These are phyloP conservation scores for Lasiurus borealis DNA, from an alignment of 2,113 vertebrate species.

Conservation along the genomic window DNA sequence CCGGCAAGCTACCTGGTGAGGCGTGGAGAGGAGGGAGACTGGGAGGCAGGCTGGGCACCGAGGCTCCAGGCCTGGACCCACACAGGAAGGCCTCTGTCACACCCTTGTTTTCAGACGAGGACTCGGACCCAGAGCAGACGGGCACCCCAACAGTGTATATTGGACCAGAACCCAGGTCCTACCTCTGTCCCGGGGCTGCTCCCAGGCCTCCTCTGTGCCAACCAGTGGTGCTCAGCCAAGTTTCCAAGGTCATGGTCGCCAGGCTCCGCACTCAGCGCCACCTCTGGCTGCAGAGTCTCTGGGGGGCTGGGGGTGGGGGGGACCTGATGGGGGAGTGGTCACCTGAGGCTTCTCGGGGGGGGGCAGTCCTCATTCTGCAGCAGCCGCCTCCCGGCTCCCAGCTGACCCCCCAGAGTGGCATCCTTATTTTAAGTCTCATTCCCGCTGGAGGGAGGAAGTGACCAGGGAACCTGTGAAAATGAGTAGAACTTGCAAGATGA, in stretches of 20 bases:
- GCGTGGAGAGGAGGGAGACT: not conserved
- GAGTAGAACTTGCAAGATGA: constrained; percentile 61
- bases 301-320: not conserved
- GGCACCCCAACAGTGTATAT: not conserved
- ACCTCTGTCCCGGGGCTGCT: not conserved
- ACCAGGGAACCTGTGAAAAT: constrained; percentile 67
- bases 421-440: constrained; percentile 73
- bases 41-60: not conserved
- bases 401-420: constrained; percentile 48
- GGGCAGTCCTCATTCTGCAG: not conserved
- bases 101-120: not conserved
- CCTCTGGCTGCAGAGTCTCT: not conserved
- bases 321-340: not conserved
- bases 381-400: not conserved
- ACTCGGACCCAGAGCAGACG: not conserved
- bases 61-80: not conserved
- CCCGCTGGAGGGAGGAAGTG: constrained; percentile 71
- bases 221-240: not conserved
- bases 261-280: not conserved
- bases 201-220: not conserved
- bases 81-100: not conserved
- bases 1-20: not conserved
- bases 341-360: not conserved
- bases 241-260: not conserved
- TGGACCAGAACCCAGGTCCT: not conserved